phyloP scores from a whole-genome alignment of 2,888 invertebrate species.

The Lithophane leautieri region DNA sequence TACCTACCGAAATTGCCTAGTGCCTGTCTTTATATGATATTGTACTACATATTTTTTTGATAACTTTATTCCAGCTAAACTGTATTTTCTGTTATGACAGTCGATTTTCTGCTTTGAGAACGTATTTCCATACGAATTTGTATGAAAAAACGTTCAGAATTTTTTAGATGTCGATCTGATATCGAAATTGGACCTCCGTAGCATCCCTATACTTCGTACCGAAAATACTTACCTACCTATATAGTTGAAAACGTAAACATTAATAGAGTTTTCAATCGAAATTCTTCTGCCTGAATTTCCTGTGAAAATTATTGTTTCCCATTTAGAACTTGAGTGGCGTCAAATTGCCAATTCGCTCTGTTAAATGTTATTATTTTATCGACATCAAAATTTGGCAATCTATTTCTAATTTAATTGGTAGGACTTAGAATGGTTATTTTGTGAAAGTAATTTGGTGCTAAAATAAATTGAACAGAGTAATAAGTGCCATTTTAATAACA shows the following conservation, averaged over 20 bases:
- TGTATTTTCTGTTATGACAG: slow-evolving; percentile 1
- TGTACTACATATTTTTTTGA: not conserved
- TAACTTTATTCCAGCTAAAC: not conserved
- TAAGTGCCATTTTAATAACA: not conserved
- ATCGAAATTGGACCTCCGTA: not conserved
- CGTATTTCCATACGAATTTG: not conserved
- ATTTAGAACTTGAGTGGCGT: slow-evolving; percentile 30
- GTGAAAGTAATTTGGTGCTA: too few relatives aligned
- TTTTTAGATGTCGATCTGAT: slow-evolving; percentile 8
- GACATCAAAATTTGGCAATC: slow-evolving; percentile 6
- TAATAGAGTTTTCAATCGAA: slow-evolving; percentile 34
- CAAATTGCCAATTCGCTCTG: slow-evolving; percentile 35
- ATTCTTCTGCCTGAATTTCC: slow-evolving; percentile 29
- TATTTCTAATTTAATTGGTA: slow-evolving; percentile 7
- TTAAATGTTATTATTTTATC: slow-evolving; percentile 25
- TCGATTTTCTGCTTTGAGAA: slow-evolving; percentile 4
- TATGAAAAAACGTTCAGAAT: slow-evolving; percentile 8
- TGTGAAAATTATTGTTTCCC: slow-evolving; percentile 29
- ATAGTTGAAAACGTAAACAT: slow-evolving; percentile 25
- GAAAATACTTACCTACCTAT: not conserved
- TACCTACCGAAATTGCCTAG: not conserved
- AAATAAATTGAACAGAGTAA: not conserved
- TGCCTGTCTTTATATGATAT: not conserved
- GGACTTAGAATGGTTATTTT: not conserved
- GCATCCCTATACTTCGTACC: not conserved